phyloP scores from a whole-genome alignment of 2,888 invertebrate genomes.

The Eumerus sabulonum region DNA sequence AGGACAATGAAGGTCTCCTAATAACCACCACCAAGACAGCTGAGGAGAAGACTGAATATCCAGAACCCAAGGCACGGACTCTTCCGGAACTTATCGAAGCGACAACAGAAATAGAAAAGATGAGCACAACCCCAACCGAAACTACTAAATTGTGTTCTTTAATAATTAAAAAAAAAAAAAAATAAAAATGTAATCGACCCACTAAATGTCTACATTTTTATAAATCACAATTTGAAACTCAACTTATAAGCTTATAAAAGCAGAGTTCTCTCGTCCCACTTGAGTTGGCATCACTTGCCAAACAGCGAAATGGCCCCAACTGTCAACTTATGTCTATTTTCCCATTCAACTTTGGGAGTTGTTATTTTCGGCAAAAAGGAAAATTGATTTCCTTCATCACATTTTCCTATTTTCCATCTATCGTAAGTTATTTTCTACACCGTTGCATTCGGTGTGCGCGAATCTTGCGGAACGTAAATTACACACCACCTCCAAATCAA shows the following conservation, averaged over 20 bases:
- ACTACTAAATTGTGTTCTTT: constrained; percentile 31
- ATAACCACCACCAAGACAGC: too few species aligned
- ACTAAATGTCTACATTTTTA: too few species aligned
- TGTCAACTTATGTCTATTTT: constrained; percentile 48
- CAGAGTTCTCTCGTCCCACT: too few species aligned
- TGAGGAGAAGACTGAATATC: too few species aligned
- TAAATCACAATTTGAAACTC: too few species aligned
- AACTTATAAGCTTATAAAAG: too few species aligned
- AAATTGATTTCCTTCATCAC: constrained; percentile 58
- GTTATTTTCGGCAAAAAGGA: constrained; percentile 61
- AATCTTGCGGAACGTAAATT: constrained; percentile 35
- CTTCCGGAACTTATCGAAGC: background rate
- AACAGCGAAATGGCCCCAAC: background rate
- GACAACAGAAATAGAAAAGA: constrained; percentile 4
- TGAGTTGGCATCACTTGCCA: too few species aligned
- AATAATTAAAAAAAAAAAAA: constrained; percentile 20
- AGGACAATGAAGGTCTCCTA: too few species aligned
- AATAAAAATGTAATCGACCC: too few species aligned
- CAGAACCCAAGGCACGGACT: too few species aligned
- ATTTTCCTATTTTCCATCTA: constrained; percentile 27
- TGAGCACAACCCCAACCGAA: constrained; percentile 7
- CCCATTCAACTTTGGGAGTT: constrained; percentile 63
- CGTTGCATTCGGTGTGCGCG: constrained; percentile 44
- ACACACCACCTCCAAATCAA: constrained; percentile 53
- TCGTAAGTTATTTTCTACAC: constrained; percentile 35